Base-by-base conservation (phyloP, 1,140 invertebrate genomes). In the Pseudomyrmex gracilis region DNA sequence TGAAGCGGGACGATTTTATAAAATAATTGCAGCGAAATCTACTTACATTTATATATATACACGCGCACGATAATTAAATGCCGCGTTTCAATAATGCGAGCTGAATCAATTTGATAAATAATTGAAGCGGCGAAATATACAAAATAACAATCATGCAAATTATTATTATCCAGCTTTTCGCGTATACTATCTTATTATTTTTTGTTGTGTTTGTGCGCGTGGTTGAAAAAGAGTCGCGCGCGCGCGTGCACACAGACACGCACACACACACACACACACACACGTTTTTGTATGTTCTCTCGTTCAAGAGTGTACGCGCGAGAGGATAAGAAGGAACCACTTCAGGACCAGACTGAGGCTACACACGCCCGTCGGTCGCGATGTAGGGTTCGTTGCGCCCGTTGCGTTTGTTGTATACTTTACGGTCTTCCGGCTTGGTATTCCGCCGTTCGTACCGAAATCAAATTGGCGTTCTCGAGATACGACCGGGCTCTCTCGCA, bases 391-490 rank as follows among this genome's bases (percentile, higher is more conserved):
- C 86, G 87, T 87, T 88, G 87, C 66, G 43, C 53, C 34, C 17
- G 43, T 60, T 60, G 73, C 86, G 84, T 88, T 89, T 86, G 77
- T 88, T 88, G 70, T 86, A 85, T 77, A 84, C 82, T 86, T 89
- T 89, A 88, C 85, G 87, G 82, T 80, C 22, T 78, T 82, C 83
- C 83, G 73, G 49, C 67, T 58, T 53, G 71, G 64, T 84, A 53
- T 85, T 87, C 71, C 55, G 84, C 20, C 78, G 55, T 86, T 82
- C 73, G 45, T 89, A 80, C 85, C 68, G 63, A 90, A 89, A 93
- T 91, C 88, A 92, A 91, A 92, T 93, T 92, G 91, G 91, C 90
- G 93, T 93, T 92, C 90, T 87, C 83, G 78, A 89, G 89, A 89
- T 93, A 90, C 80, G 55, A 57, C 67, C 76, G 60, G 70, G 68